A percentile compares a stretch with the other conserved stretches of the same genome.
Evolutionary conservation across 2,797 vertebrate species (phyloP).

Genomic region (Zonotrichia albicollis): DNA sequence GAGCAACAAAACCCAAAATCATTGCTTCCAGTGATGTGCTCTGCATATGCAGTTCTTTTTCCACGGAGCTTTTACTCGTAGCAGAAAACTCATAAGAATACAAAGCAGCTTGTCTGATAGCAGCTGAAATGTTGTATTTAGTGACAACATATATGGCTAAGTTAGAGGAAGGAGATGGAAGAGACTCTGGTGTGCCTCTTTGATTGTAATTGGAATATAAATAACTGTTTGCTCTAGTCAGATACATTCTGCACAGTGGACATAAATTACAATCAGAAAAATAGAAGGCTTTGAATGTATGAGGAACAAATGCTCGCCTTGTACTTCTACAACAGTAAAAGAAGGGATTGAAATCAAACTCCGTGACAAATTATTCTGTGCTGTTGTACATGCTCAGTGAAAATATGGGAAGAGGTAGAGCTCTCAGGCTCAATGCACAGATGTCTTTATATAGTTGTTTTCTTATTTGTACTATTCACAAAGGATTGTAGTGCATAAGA

Average conservation of each 20-base stretch:
- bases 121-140: not conserved
- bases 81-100: not conserved
- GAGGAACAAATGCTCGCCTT: not conserved
- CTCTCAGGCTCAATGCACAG: not conserved
- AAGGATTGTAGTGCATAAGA: not conserved
- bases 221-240: slow-evolving; percentile 25
- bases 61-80: not conserved
- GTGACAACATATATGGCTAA: not conserved
- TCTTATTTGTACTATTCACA: slow-evolving; percentile 8
- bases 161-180: not conserved
- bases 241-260: not conserved
- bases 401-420: not conserved
- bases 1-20: not conserved
- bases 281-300: not conserved
- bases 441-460: not conserved
- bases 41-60: not conserved
- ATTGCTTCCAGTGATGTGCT: not conserved
- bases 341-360: not conserved
- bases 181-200: not conserved
- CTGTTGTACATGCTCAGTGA: not conserved
- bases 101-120: not conserved
- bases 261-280: slow-evolving; percentile 41
- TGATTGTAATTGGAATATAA: slow-evolving; percentile 41
- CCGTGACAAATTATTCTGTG: slow-evolving; percentile 2
- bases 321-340: not conserved